Percentiles rank a stretch among this genome's conserved stretches.
These are phyloP conservation scores for Xiphorhynchus erythropygius DNA, from an alignment of 2,797 vertebrate species.

Conservation along the genomic window DNA sequence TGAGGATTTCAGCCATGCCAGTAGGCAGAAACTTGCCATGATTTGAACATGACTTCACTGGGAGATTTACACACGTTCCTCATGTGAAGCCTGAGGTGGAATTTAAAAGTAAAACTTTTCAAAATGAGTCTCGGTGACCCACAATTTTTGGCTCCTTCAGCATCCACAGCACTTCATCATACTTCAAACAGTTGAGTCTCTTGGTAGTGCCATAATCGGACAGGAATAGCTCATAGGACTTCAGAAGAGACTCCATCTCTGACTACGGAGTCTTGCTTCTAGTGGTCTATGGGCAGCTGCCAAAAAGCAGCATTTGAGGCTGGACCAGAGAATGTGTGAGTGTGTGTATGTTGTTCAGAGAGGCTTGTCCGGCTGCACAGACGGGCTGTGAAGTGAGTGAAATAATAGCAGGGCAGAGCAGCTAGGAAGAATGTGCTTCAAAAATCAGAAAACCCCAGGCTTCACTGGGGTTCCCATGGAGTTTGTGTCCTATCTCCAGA, in stretches of 20 bases:
- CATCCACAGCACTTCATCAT: conserved; percentile 27
- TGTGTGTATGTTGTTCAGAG: not conserved
- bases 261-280: not conserved
- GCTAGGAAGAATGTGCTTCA: not conserved
- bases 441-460: not conserved
- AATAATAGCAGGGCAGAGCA: not conserved
- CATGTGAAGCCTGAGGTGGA: not conserved
- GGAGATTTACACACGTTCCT: not conserved
- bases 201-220: not conserved
- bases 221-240: not conserved
- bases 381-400: not conserved
- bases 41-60: not conserved
- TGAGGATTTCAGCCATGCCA: not conserved
- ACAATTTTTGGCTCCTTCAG: conserved; percentile 31
- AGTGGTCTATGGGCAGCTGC: not conserved
- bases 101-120: conserved; percentile 31
- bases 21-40: not conserved
- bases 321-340: not conserved
- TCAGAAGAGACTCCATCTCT: not conserved
- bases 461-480: not conserved
- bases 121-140: not conserved
- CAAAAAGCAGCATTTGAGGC: not conserved
- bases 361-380: not conserved
- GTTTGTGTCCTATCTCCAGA: not conserved
- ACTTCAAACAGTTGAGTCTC: conserved; percentile 11